These are phyloP conservation scores for Meteorus colon DNA, from an alignment of 2,888 invertebrate species.

Conservation along the genomic window DNA sequence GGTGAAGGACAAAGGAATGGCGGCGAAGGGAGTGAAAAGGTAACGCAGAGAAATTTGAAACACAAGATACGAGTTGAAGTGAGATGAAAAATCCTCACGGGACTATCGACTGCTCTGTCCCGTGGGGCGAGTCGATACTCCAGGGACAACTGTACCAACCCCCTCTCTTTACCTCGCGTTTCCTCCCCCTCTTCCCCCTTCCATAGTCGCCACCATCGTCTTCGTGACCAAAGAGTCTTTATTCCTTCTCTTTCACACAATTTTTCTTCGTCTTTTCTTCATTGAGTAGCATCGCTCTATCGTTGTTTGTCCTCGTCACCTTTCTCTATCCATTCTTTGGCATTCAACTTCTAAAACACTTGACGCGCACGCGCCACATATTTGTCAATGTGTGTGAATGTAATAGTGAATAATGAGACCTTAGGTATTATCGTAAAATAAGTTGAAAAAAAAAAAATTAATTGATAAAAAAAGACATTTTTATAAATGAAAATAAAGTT, in stretches of 20 bases:
- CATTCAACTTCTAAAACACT: conserved; percentile 66
- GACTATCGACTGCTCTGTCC: conserved; percentile 73
- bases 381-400: not conserved
- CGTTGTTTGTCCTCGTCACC: not conserved
- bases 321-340: conserved; percentile 50
- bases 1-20: conserved; percentile 32
- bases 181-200: conserved; percentile 34
- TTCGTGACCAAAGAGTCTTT: conserved; percentile 32
- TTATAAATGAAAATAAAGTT: too few species aligned
- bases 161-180: conserved; percentile 41
- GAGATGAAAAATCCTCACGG: conserved; percentile 69
- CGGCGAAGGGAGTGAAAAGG: conserved; percentile 34
- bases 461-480: too few species aligned
- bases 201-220: conserved; percentile 21
- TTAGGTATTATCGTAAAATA: too few species aligned
- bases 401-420: not conserved
- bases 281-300: conserved; percentile 49
- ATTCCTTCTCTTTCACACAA: not conserved
- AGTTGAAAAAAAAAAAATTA: too few species aligned
- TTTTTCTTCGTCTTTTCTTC: conserved; percentile 54
- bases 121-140: conserved; percentile 73
- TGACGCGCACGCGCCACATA: conserved; percentile 64
- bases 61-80: conserved; percentile 45
- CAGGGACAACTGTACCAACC: conserved; percentile 64
- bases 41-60: conserved; percentile 23